Conservation (phyloP, 1,140 invertebrate genomes). For the Pogonus chalceus region DNA sequence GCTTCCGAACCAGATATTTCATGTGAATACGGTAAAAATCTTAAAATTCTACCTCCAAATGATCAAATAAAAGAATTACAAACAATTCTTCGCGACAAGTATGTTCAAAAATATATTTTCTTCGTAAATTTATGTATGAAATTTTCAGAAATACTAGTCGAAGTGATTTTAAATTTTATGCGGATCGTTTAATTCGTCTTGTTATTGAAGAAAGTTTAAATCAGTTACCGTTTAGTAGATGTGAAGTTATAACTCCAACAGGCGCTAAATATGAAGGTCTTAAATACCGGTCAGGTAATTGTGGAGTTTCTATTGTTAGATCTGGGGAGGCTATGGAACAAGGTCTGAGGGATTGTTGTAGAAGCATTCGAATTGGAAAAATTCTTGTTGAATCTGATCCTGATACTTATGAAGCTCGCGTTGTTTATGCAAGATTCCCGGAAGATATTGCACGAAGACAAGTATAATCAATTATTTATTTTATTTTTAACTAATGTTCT, state of each 20-base stretch:
- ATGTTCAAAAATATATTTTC: constrained; percentile 31
- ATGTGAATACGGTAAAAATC: constrained; percentile 63
- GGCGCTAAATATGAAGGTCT: constrained; percentile 82
- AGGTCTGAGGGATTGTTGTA: constrained; percentile 92
- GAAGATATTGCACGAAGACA: constrained; percentile 85
- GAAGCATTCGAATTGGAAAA: constrained; percentile 95
- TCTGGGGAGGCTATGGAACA: constrained; percentile 98
- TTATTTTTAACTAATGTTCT: background rate
- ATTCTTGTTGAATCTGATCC: constrained; percentile 95
- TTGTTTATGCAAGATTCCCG: constrained; percentile 96
- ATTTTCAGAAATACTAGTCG: constrained; percentile 75
- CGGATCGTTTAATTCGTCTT: constrained; percentile 85
- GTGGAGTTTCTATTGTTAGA: constrained; percentile 94
- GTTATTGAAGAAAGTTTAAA: constrained; percentile 98
- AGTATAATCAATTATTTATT: constrained; percentile 21
- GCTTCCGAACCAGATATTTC: constrained; percentile 10
- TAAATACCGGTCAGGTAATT: constrained; percentile 91
- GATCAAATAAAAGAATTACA: constrained; percentile 89
- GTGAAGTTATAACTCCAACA: constrained; percentile 86
- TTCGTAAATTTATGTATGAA: constrained; percentile 10
- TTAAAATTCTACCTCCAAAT: constrained; percentile 72
- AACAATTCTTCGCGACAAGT: constrained; percentile 93
- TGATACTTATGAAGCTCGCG: constrained; percentile 90
- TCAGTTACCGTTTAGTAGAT: constrained; percentile 86
- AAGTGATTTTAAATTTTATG: constrained; percentile 98